Percentiles rank a stretch among this genome's conserved stretches.
Conservation (phyloP, 2,113 vertebrate species). For the Rhinoptilus africanus region DNA sequence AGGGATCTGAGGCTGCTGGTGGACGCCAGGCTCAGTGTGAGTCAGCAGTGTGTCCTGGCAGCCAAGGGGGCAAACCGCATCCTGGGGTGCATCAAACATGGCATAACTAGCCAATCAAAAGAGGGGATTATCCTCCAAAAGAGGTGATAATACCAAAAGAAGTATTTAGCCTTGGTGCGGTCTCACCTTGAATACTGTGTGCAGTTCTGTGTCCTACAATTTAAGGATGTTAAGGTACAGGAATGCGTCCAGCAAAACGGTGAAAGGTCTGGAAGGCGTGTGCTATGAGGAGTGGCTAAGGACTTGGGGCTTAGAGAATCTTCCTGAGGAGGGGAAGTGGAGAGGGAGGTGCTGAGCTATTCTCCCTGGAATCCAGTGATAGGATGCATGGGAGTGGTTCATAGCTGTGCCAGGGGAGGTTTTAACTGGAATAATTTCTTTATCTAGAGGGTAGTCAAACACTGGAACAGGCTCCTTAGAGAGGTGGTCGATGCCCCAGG, state of each 20-base stretch:
- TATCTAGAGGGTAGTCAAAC: not conserved
- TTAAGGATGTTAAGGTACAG: not conserved
- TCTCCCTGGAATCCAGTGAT: not conserved
- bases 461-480: not conserved
- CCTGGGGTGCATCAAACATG: not conserved
- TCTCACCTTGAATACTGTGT: not conserved
- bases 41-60: not conserved
- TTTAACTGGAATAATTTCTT: not conserved
- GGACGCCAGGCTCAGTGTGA: not conserved
- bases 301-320: not conserved
- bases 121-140: not conserved
- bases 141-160: not conserved
- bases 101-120: not conserved
- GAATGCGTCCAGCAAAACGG: not conserved
- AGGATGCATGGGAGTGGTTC: accelerated
- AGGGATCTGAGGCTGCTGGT: not conserved
- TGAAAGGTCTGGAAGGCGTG: not conserved
- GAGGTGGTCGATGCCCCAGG: not conserved
- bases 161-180: accelerated
- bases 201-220: not conserved
- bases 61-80: not conserved
- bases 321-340: not conserved
- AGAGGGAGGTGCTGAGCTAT: not conserved
- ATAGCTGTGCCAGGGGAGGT: accelerated
- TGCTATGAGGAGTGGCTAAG: accelerated